phyloP scores from a whole-genome alignment of 2,113 vertebrate species.

The Tachycineta bicolor region DNA sequence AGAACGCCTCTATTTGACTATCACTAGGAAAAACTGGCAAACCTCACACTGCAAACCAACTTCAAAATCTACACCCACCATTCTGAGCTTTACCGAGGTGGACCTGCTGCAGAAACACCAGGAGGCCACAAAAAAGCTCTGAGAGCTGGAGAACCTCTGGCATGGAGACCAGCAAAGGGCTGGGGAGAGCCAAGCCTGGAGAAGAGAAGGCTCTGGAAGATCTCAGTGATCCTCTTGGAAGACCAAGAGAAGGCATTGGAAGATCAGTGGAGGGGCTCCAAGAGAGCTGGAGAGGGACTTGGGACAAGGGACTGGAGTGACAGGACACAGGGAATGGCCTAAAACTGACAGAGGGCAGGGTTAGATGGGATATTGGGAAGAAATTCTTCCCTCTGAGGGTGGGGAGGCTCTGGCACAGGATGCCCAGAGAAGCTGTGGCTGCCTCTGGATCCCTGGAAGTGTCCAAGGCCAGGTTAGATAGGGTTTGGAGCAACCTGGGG shows the following conservation, averaged over 20 bases:
- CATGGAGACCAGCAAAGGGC: background rate
- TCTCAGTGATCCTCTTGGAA: background rate
- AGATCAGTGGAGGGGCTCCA: background rate
- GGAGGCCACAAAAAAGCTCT: background rate
- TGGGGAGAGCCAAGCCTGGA: background rate
- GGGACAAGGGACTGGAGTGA: background rate
- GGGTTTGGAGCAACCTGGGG: fast-evolving
- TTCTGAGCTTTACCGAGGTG: background rate
- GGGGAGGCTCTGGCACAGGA: fast-evolving
- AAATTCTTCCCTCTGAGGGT: background rate
- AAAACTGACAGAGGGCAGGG: fast-evolving
- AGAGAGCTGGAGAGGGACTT: background rate
- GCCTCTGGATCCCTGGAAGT: background rate
- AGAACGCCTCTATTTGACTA: background rate
- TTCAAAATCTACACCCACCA: background rate
- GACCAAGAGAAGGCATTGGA: background rate
- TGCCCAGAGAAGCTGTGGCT: background rate
- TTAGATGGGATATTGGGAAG: fast-evolving
- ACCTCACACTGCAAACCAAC: background rate
- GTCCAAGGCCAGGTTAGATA: background rate
- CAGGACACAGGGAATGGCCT: background rate
- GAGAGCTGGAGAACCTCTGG: background rate
- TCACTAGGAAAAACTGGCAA: background rate
- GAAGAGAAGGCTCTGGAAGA: background rate
- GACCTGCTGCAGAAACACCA: background rate